Evolutionary conservation across 2,888 invertebrate species (phyloP).

Genomic region (Drosophila quinaria): DNA sequence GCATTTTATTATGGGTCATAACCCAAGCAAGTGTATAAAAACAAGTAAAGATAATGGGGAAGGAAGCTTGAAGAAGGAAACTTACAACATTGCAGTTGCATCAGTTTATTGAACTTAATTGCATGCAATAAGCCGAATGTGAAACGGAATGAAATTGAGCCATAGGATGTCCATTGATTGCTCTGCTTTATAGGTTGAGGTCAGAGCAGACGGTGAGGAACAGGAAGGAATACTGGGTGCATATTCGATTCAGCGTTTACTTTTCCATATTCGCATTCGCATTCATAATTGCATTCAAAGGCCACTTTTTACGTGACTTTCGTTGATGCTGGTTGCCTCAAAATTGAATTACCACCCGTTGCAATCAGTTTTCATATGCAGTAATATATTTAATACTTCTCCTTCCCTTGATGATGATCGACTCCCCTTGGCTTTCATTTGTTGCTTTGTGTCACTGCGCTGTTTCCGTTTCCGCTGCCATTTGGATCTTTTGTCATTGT

Average conservation of each 20-base stretch:
- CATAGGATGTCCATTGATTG: conserved; percentile 41
- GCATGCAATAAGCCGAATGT: conserved; percentile 76
- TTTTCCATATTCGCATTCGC: conserved; percentile 8
- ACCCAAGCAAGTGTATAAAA: not conserved
- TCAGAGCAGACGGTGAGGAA: not conserved
- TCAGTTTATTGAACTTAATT: conserved; percentile 79
- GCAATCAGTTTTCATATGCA: conserved; percentile 51
- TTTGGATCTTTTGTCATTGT: conserved; percentile 22
- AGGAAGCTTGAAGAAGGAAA: conserved; percentile 4
- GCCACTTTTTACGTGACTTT: conserved; percentile 33
- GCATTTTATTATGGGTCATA: not conserved
- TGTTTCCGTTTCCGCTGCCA: conserved; percentile 45
- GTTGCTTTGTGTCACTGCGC: conserved; percentile 40
- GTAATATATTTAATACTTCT: conserved; percentile 53
- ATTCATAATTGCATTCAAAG: conserved; percentile 26
- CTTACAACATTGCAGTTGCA: conserved; percentile 31
- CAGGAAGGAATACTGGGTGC: not conserved
- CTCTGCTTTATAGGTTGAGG: conserved; percentile 21
- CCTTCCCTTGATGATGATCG: not conserved
- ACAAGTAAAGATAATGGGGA: not conserved
- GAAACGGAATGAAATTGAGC: conserved; percentile 47
- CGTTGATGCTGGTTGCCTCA: conserved; percentile 17
- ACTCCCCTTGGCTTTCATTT: conserved; percentile 34
- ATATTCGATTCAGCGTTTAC: conserved; percentile 24
- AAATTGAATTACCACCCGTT: conserved; percentile 54